Conservation (phyloP, 2,888 invertebrate genomes). For the Lasius platythorax region DNA sequence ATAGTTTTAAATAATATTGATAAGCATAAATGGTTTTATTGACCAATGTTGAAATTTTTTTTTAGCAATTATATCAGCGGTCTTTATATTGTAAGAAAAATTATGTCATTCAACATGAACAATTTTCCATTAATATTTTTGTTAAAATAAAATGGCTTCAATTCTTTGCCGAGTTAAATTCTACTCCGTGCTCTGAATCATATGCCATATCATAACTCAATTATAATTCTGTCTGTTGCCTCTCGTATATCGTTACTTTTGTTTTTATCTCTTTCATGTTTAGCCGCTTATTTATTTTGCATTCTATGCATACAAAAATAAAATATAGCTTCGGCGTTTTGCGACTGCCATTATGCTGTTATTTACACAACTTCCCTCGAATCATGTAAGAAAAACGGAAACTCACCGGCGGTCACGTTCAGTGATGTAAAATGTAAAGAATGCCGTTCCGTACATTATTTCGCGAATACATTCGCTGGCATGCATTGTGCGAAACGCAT, state of each 20-base stretch:
- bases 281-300: conserved; percentile 11
- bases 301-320: conserved; percentile 6
- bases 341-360: conserved; percentile 45
- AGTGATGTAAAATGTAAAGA: conserved; percentile 74
- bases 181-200: background rate
- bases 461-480: conserved; percentile 62
- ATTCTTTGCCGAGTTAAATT: background rate
- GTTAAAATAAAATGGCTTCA: background rate
- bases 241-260: conserved; percentile 4
- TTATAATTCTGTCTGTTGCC: conserved; percentile 20
- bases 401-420: conserved; percentile 50
- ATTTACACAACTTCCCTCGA: conserved; percentile 44
- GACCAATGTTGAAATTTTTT: background rate
- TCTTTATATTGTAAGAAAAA: background rate
- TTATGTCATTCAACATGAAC: background rate
- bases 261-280: conserved; percentile 10
- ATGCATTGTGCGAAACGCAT: conserved; percentile 37
- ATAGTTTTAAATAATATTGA: background rate
- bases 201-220: background rate
- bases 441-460: conserved; percentile 71
- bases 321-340: conserved; percentile 35
- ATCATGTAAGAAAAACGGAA: conserved; percentile 7
- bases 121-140: background rate
- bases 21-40: background rate
- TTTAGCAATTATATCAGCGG: background rate